A percentile compares a stretch with the other conserved stretches of the same genome.
Evolutionary conservation across 2,888 invertebrate species (phyloP).

Genomic region (Altica lythri): DNA sequence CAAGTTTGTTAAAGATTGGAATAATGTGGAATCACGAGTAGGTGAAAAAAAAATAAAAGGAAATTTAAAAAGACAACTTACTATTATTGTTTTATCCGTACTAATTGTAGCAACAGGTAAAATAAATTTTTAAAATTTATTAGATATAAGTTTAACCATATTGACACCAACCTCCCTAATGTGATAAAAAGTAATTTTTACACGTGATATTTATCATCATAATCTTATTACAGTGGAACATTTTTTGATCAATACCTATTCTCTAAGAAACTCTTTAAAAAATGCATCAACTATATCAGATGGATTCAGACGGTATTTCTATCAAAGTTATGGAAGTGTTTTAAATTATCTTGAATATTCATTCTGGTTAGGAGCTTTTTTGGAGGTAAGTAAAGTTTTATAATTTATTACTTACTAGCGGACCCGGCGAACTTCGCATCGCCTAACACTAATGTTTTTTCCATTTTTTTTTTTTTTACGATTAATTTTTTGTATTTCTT

Average conservation of each 20-base stretch:
- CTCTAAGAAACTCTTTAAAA: slow-evolving; percentile 14
- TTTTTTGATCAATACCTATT: slow-evolving; percentile 13
- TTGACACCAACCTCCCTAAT: not conserved
- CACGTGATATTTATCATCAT: not conserved
- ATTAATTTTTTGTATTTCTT: too few relatives aligned
- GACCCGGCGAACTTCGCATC: too few relatives aligned
- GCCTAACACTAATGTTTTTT: too few relatives aligned
- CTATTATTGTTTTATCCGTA: slow-evolving; percentile 3
- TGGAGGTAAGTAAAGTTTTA: too few relatives aligned
- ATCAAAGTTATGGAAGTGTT: slow-evolving; percentile 23
- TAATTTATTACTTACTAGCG: too few relatives aligned
- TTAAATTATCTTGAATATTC: slow-evolving; percentile 31
- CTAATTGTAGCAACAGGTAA: slow-evolving; percentile 18
- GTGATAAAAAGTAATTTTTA: not conserved
- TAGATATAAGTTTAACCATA: too few relatives aligned
- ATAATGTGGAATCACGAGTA: slow-evolving; percentile 32
- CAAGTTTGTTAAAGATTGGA: slow-evolving; percentile 38
- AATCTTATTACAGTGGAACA: slow-evolving; percentile 36
- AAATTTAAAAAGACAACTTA: slow-evolving; percentile 19
- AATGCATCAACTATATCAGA: slow-evolving; percentile 5
- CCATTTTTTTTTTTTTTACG: too few relatives aligned
- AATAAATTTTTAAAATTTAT: too few relatives aligned
- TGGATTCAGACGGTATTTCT: slow-evolving; percentile 26
- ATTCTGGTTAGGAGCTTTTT: slow-evolving; percentile 31
- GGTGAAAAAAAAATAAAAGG: slow-evolving; percentile 7